These are phyloP conservation scores for Thumatha senex DNA, from an alignment of 2,888 invertebrate species.

Conservation along the genomic window DNA sequence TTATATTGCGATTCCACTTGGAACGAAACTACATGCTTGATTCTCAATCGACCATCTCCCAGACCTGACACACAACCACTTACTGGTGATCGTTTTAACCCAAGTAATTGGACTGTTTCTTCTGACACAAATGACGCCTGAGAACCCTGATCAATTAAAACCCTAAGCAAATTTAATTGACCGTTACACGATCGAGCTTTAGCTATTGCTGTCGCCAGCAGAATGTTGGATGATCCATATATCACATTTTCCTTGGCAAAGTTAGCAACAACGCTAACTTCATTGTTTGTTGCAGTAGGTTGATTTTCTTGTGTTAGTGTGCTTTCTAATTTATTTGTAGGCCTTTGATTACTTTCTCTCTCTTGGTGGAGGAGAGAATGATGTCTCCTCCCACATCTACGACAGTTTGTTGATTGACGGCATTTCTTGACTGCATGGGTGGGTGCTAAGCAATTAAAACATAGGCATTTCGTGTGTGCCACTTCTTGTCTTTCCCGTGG, in stretches of 20 bases:
- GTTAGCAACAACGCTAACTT: too few relatives aligned
- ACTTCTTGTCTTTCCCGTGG: slow-evolving; percentile 9
- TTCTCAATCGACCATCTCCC: too few relatives aligned
- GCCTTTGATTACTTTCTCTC: not conserved
- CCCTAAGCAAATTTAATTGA: too few relatives aligned
- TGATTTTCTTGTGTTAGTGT: not conserved
- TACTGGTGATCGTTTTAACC: too few relatives aligned
- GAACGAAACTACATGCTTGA: too few relatives aligned
- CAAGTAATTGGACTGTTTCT: too few relatives aligned
- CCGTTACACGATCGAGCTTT: too few relatives aligned
- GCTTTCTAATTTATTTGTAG: not conserved
- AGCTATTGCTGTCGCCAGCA: too few relatives aligned
- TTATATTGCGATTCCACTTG: too few relatives aligned
- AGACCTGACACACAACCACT: too few relatives aligned
- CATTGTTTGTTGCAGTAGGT: too few relatives aligned
- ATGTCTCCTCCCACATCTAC: slow-evolving; percentile 13
- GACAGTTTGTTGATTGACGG: slow-evolving; percentile 10
- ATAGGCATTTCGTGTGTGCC: slow-evolving; percentile 10
- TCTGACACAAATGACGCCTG: not conserved
- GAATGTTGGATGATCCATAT: not conserved
- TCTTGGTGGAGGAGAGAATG: slow-evolving; percentile 16
- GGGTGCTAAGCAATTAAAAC: slow-evolving; percentile 14
- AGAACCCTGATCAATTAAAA: not conserved
- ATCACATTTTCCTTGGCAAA: not conserved
- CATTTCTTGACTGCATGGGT: slow-evolving; percentile 11